Base-by-base conservation (phyloP, 2,888 invertebrate genomes). In the Rotaria sp. region DNA sequence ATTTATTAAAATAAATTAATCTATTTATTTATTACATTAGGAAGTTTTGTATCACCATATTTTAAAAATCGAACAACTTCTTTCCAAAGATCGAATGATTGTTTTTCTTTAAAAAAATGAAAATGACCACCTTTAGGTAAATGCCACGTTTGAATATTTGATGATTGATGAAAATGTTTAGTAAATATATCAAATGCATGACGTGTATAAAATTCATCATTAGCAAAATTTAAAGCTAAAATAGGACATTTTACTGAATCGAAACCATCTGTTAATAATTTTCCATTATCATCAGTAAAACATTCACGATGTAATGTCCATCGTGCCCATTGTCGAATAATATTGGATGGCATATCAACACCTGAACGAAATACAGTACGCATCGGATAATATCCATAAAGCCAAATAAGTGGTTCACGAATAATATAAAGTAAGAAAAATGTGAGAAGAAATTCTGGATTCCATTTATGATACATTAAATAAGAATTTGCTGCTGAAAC, bases 311-410 rank as follows among this genome's bases (percentile, higher is more conserved):
- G 18, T 45, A 45, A 45, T 26, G 10, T 3, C 41, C 26, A 80
- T n/a, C 45, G 41, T 26, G 41, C 80, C 80, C 80, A 80, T 80
- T 80, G 45, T 13, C 80, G 80, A 45, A 80, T 80, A 45, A 45
- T 80, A 80, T 80, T 45, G 2, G 80, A n/a, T 41, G 45, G 80
- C 26, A 80, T 41, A 45, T 80, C 45, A 26, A n/a, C 24, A n/a
- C 45, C 80, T 13, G 24, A 7, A 8, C 45, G 24, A 80, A 80
- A 45, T 38, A 80, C 24, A 80, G 45, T 80, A 26, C 45, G 26
- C 7, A 35, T 26, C n/a, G 45, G 45, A 80, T 80, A 80, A n/a
- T 80, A 80, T n/a, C n/a, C n/a, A 45, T 80, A 80, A 15, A 45
- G 5, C 26, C 26, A 45, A 13, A 13, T 1, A 15, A 45, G 15